phyloP scores from a whole-genome alignment of 2,888 invertebrate species.

The Agrochola lychnidis region DNA sequence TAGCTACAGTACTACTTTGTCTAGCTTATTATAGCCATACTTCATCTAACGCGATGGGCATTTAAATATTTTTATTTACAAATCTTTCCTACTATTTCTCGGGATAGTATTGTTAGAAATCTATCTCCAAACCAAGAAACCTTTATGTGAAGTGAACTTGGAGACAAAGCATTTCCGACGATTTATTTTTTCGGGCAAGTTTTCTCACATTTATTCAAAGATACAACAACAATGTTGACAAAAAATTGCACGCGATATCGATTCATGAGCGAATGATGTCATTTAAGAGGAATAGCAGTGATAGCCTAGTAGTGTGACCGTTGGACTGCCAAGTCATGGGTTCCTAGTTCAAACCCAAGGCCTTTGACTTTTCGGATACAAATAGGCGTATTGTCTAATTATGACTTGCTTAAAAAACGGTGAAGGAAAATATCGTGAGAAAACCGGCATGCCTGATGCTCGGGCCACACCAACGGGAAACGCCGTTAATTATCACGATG shows the following conservation, averaged over 20 bases:
- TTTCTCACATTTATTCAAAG: conserved; percentile 15
- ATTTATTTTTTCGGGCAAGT: not conserved
- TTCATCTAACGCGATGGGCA: not conserved
- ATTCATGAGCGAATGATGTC: conserved; percentile 67
- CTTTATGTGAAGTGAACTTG: not conserved
- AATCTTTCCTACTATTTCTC: not conserved
- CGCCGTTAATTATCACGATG: no score
- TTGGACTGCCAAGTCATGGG: no score
- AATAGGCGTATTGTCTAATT: no score
- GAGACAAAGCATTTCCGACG: not conserved
- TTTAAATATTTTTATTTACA: not conserved
- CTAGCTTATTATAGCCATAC: not conserved
- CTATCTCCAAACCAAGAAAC: not conserved
- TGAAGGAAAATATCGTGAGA: no score
- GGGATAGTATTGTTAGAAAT: not conserved
- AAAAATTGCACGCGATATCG: conserved; percentile 54
- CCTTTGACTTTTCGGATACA: no score
- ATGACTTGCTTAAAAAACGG: no score
- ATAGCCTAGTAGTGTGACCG: no score
- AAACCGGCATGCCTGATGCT: no score
- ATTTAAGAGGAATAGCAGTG: conserved; percentile 20
- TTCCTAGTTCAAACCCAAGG: no score
- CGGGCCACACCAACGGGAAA: no score
- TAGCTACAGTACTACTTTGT: not conserved
- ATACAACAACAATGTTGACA: conserved; percentile 3